phyloP scores from a whole-genome alignment of 2,888 invertebrate species.

The Limnephilus auricula region DNA sequence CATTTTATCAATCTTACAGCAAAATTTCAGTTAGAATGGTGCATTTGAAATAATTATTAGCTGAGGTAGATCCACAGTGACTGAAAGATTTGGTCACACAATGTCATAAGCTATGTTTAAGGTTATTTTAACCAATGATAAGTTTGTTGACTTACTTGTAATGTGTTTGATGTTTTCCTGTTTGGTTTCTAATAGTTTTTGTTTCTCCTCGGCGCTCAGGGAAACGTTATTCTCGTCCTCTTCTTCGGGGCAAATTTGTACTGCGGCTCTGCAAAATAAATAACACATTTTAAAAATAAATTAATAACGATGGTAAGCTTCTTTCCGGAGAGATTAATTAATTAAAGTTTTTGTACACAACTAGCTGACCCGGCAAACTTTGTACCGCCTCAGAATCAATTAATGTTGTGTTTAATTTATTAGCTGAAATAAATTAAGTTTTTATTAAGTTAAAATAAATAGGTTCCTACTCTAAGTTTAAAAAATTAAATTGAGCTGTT shows the following conservation, averaged over 20 bases:
- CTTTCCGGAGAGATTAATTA: neutral
- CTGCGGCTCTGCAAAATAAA: constrained; percentile 79
- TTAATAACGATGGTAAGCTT: neutral
- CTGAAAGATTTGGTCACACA: neutral
- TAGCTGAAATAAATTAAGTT: too few relatives aligned
- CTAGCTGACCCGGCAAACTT: too few relatives aligned
- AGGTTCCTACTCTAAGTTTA: too few relatives aligned
- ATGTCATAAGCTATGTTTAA: neutral
- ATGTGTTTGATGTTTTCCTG: constrained; percentile 89
- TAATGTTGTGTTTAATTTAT: too few relatives aligned
- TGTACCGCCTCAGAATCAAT: too few relatives aligned
- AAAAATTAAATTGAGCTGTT: too few relatives aligned
- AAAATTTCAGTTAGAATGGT: neutral
- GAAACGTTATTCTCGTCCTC: constrained; percentile 85
- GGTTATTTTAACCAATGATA: neutral
- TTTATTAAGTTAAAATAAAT: too few relatives aligned
- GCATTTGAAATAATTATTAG: neutral
- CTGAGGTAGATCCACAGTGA: neutral
- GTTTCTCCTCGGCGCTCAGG: constrained; percentile 87
- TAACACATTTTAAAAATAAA: neutral
- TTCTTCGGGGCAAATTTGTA: constrained; percentile 89
- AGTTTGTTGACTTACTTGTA: constrained; percentile 81
- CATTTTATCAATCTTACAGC: neutral
- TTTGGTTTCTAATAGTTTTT: constrained; percentile 85
- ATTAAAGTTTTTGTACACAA: neutral